Percentiles rank a stretch among this genome's conserved stretches.
Conservation (phyloP, 2,797 vertebrate species). For the Bradypodion ventrale region DNA sequence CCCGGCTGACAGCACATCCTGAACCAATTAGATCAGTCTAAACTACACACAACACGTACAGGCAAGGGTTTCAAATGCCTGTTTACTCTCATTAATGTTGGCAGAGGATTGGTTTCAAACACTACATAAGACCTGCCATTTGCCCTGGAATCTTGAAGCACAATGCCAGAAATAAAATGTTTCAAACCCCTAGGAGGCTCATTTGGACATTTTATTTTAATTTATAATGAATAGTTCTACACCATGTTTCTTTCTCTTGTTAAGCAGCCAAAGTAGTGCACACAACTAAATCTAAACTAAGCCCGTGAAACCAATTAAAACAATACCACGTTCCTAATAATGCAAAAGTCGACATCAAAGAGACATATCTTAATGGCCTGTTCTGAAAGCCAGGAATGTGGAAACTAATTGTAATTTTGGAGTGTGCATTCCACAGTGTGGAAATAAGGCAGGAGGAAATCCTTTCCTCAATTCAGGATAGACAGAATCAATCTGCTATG, state of each 20-base stretch:
- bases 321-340: neutral
- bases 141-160: neutral
- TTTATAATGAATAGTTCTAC: neutral
- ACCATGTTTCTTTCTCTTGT: neutral
- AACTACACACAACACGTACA: neutral
- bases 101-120: neutral
- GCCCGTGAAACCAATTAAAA: neutral
- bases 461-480: neutral
- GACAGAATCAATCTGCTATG: no score
- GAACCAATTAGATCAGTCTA: slow-evolving; percentile 18
- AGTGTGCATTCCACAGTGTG: neutral
- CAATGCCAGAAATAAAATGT: neutral
- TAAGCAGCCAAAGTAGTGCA: neutral
- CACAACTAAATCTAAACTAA: neutral
- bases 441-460: neutral
- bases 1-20: slow-evolving; percentile 3
- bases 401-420: neutral
- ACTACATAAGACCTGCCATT: neutral
- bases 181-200: neutral
- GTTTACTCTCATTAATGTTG: slow-evolving; percentile 1
- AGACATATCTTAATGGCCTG: no score
- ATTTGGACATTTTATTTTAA: neutral
- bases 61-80: neutral
- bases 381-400: neutral
- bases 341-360: neutral